phyloP scores from a whole-genome alignment of 2,113 vertebrate species.

The Phrynocephalus versicolor region DNA sequence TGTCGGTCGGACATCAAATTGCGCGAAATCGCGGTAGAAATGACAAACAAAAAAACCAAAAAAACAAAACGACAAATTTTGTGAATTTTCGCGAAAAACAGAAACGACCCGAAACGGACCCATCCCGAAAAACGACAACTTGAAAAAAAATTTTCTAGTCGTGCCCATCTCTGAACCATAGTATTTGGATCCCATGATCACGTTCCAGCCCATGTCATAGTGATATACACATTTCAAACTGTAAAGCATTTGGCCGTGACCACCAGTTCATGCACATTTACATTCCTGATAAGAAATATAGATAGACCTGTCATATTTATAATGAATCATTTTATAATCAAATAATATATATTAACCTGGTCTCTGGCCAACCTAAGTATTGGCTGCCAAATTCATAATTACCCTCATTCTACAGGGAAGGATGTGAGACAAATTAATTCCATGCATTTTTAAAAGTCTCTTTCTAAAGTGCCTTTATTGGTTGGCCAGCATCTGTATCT shows the following conservation, averaged over 20 bases:
- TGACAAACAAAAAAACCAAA: too few relatives aligned
- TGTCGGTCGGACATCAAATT: too few relatives aligned
- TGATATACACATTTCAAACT: slow-evolving; percentile 45
- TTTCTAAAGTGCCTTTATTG: slow-evolving; percentile 41
- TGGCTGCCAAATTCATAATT: slow-evolving; percentile 56
- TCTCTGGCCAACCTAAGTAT: slow-evolving; percentile 50
- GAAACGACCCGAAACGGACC: too few relatives aligned
- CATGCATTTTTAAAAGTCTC: slow-evolving; percentile 20
- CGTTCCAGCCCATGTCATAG: slow-evolving; percentile 24
- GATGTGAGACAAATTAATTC: slow-evolving; percentile 55
- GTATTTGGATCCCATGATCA: neutral
- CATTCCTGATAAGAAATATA: slow-evolving; percentile 54
- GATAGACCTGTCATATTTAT: slow-evolving; percentile 56
- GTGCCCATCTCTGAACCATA: too few relatives aligned
- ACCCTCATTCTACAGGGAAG: slow-evolving; percentile 46
- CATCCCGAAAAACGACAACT: too few relatives aligned
- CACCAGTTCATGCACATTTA: slow-evolving; percentile 62
- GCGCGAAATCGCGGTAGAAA: too few relatives aligned
- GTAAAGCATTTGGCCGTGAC: slow-evolving; percentile 47
- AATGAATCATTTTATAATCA: slow-evolving; percentile 65
- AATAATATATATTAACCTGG: slow-evolving; percentile 52
- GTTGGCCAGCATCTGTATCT: slow-evolving; percentile 31
- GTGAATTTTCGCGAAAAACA: too few relatives aligned
- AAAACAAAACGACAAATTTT: too few relatives aligned
- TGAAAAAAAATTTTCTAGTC: too few relatives aligned